These are phyloP conservation scores for Decapterus maruadsi DNA, from an alignment of 2,797 vertebrate genomes.

Conservation along the genomic window DNA sequence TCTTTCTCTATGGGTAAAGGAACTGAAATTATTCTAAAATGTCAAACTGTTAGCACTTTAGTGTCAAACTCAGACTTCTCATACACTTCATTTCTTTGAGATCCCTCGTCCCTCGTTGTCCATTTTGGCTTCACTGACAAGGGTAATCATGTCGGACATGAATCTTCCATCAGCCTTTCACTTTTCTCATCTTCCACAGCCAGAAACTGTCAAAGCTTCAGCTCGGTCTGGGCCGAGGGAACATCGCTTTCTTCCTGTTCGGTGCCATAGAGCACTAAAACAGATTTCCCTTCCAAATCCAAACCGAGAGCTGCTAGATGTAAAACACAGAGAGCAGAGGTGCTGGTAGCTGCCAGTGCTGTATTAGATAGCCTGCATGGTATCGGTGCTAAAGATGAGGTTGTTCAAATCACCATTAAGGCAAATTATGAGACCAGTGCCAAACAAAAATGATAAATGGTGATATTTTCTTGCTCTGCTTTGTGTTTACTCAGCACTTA, in stretches of 20 bases:
- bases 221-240: constrained; percentile 30
- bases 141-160: constrained; percentile 30
- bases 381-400: background rate
- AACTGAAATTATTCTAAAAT: background rate
- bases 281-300: constrained; percentile 41
- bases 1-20: too few species aligned
- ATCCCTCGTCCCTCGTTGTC: background rate
- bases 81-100: background rate
- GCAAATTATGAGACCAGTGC: background rate
- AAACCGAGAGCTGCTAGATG: constrained; percentile 30
- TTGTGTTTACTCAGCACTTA: constrained; percentile 41
- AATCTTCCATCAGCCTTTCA: constrained; percentile 12
- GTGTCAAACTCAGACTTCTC: constrained; percentile 3
- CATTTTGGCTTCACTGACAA: constrained; percentile 18
- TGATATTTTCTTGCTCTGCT: background rate
- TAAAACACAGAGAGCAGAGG: constrained; percentile 37
- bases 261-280: constrained; percentile 48
- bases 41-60: background rate
- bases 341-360: background rate
- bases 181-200: constrained; percentile 20
- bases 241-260: constrained; percentile 38
- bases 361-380: background rate
- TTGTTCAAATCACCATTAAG: background rate
- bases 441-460: background rate
- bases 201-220: constrained; percentile 45